These are phyloP conservation scores for Drosophila koepferae DNA, from an alignment of 2,888 invertebrate genomes.

Conservation along the genomic window DNA sequence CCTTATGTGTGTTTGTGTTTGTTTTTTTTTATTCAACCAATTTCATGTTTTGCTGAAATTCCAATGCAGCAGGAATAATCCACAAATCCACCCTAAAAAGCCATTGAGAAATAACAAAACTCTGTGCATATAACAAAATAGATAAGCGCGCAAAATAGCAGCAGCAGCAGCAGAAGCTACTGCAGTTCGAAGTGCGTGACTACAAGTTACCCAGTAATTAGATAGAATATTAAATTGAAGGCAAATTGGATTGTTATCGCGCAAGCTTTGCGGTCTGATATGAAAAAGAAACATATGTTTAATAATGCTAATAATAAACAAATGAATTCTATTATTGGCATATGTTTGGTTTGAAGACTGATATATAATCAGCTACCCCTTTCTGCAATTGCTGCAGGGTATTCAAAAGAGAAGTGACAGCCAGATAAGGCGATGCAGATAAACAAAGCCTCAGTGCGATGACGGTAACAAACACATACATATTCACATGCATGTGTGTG, in stretches of 20 bases:
- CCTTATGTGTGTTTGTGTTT: constrained; percentile 22
- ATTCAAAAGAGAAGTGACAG: constrained; percentile 56
- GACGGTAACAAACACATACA: constrained; percentile 20
- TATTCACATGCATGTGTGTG: constrained; percentile 6
- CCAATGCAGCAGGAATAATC: constrained; percentile 60
- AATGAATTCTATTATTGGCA: not conserved
- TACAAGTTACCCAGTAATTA: constrained; percentile 23
- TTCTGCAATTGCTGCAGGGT: constrained; percentile 27
- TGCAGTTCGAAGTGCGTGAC: constrained; percentile 18
- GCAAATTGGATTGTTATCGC: not conserved
- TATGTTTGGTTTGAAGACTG: not conserved
- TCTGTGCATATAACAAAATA: constrained; percentile 53
- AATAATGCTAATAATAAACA: not conserved
- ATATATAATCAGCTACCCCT: constrained; percentile 19
- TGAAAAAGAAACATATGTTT: not conserved
- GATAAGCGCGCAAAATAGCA: constrained; percentile 76
- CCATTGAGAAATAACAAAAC: constrained; percentile 51
- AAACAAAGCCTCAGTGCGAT: constrained; percentile 62
- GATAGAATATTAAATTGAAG: not conserved
- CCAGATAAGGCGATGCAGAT: constrained; percentile 71
- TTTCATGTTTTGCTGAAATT: constrained; percentile 55
- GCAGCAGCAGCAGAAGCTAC: constrained; percentile 21
- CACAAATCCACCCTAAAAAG: constrained; percentile 58
- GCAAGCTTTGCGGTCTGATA: not conserved
- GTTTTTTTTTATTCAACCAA: constrained; percentile 32